These are phyloP conservation scores for Acanthiza pusilla DNA, from an alignment of 2,797 vertebrate genomes.

Conservation along the genomic window DNA sequence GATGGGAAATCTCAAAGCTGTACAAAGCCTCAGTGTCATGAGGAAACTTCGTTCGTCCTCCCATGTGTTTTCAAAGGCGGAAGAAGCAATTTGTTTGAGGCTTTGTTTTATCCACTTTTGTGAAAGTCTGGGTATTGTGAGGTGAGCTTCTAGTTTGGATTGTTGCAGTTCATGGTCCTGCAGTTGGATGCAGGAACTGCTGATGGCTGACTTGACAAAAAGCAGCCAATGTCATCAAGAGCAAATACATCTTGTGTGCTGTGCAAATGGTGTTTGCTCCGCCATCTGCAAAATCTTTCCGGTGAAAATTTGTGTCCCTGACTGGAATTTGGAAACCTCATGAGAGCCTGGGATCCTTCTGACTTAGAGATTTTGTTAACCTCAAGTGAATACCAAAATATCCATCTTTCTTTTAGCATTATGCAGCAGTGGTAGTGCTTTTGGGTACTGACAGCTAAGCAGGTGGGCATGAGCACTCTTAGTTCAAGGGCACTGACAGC, in stretches of 20 bases:
- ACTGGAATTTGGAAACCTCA: neutral
- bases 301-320: neutral
- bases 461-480: neutral
- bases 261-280: accelerated
- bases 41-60: neutral
- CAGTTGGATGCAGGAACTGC: neutral
- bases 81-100: neutral
- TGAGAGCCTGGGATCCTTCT: neutral
- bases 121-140: neutral
- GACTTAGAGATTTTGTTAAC: neutral
- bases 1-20: neutral
- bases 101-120: neutral
- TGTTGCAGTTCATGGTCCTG: neutral
- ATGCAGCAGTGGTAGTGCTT: neutral
- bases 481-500: neutral
- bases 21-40: accelerated
- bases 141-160: neutral
- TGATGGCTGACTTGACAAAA: neutral
- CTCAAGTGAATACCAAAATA: neutral
- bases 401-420: neutral
- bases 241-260: neutral
- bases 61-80: neutral
- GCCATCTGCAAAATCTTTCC: neutral
- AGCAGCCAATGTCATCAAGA: neutral
- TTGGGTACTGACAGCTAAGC: neutral